These are phyloP conservation scores for Pantala flavescens DNA, from an alignment of 1,140 invertebrate species.

Conservation along the genomic window DNA sequence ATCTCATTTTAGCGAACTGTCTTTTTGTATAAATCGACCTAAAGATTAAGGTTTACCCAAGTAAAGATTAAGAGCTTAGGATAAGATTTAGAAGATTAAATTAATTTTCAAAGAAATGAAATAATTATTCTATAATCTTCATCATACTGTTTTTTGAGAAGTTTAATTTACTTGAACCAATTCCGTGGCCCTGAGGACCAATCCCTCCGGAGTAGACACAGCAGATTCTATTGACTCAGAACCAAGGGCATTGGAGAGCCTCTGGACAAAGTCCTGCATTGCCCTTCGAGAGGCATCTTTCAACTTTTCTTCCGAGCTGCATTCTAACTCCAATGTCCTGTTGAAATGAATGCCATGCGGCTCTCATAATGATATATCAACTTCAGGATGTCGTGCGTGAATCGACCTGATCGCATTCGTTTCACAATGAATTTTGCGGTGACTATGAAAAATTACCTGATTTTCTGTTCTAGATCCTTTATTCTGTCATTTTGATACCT, in stretches of 20 bases:
- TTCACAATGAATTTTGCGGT: slow-evolving; percentile 8
- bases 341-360: slow-evolving; percentile 26
- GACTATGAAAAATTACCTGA: slow-evolving; percentile 27
- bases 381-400: background rate
- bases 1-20: too few relatives aligned
- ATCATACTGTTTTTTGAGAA: too few relatives aligned
- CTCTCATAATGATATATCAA: slow-evolving; percentile 14
- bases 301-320: slow-evolving; percentile 52
- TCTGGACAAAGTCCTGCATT: slow-evolving; percentile 52
- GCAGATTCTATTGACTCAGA: slow-evolving; percentile 22
- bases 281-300: slow-evolving; percentile 49
- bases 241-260: slow-evolving; percentile 53
- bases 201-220: background rate
- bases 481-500: slow-evolving; percentile 61
- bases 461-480: slow-evolving; percentile 61
- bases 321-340: slow-evolving; percentile 51
- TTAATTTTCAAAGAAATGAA: too few relatives aligned
- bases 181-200: slow-evolving; percentile 12
- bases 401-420: too few relatives aligned
- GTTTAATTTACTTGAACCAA: slow-evolving; percentile 13
- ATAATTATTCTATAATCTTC: too few relatives aligned
- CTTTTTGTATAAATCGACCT: too few relatives aligned
- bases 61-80: too few relatives aligned
- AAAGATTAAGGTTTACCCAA: too few relatives aligned
- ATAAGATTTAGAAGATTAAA: too few relatives aligned